phyloP scores from a whole-genome alignment of 2,113 vertebrate species.

The Myiagra hebetior region DNA sequence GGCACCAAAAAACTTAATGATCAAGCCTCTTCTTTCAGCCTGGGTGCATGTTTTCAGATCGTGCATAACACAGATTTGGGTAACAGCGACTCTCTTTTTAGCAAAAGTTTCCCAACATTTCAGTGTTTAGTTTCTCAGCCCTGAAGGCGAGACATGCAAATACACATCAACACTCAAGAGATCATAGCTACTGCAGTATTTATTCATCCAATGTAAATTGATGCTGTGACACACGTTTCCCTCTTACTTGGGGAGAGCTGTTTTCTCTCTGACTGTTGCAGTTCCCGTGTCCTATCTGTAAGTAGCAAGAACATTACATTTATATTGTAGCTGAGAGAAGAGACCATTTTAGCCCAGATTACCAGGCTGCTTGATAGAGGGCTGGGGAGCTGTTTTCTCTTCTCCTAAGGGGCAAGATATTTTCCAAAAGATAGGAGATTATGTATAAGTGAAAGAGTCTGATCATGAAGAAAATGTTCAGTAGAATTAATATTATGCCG shows the following conservation, averaged over 20 bases:
- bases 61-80: neutral
- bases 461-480: neutral
- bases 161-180: neutral
- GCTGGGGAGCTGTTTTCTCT: neutral
- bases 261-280: neutral
- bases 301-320: neutral
- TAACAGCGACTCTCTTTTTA: neutral
- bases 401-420: neutral
- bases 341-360: neutral
- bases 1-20: neutral
- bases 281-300: neutral
- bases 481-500: neutral
- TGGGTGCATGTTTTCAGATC: neutral
- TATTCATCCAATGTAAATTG: neutral
- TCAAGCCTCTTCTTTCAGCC: neutral
- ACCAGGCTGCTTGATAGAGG: neutral
- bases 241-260: neutral
- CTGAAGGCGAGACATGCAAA: neutral
- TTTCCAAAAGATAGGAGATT: neutral
- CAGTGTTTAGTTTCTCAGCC: neutral
- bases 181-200: neutral
- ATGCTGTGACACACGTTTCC: neutral
- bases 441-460: neutral
- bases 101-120: neutral
- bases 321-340: neutral